These are phyloP conservation scores for Lacerta agilis DNA, from an alignment of 2,797 vertebrate species.

Conservation along the genomic window DNA sequence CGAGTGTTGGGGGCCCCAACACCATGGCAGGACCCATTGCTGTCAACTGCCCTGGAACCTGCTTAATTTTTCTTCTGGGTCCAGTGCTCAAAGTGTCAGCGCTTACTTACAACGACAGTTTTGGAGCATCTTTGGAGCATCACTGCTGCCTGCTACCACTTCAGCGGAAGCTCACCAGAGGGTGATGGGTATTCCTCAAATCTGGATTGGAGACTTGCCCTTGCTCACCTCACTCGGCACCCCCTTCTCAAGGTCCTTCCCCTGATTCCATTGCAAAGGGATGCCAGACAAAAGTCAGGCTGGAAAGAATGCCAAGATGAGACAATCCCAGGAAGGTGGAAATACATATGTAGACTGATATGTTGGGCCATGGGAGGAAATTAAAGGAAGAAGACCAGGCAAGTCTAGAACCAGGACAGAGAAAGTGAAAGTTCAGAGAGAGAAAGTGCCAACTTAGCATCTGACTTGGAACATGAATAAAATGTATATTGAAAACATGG, in stretches of 20 bases:
- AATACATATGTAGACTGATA: neutral
- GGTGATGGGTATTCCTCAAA: too few species aligned
- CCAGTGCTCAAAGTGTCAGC: too few species aligned
- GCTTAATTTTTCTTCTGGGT: too few species aligned
- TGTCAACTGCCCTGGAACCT: too few species aligned
- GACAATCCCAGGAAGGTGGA: neutral
- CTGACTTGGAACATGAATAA: neutral
- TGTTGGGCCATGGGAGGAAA: neutral
- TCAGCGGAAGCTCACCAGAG: too few species aligned
- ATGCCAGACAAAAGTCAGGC: neutral
- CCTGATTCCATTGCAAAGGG: neutral
- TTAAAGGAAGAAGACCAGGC: neutral
- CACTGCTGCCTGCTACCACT: too few species aligned
- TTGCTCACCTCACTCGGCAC: neutral
- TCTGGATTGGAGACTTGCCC: neutral
- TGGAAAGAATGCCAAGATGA: neutral
- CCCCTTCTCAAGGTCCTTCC: neutral
- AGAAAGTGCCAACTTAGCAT: neutral
- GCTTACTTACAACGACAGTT: too few species aligned
- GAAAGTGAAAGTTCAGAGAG: neutral
- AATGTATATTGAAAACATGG: neutral
- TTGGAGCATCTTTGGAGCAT: too few species aligned
- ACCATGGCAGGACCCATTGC: too few species aligned
- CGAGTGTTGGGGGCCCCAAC: too few species aligned
- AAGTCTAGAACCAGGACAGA: neutral